phyloP scores from a whole-genome alignment of 2,888 invertebrate genomes.

The Melieria omissa region DNA sequence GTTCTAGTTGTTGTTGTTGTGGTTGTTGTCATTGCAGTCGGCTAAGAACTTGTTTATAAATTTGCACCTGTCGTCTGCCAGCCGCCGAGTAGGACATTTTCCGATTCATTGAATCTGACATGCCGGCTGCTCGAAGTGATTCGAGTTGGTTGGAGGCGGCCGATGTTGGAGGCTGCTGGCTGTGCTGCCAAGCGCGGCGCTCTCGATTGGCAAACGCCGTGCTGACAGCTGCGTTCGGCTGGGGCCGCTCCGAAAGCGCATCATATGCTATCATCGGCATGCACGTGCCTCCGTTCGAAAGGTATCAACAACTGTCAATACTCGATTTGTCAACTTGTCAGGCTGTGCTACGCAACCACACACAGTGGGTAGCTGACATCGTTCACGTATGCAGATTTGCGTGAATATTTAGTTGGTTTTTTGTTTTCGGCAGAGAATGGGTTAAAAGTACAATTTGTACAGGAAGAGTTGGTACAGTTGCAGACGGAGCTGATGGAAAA shows the following conservation, averaged over 20 bases:
- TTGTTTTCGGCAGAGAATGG: no score
- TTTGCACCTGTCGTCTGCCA: conserved; percentile 12
- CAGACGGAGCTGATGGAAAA: no score
- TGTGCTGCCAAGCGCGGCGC: background rate
- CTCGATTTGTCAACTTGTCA: conserved; percentile 45
- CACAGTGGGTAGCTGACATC: background rate
- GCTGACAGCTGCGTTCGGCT: background rate
- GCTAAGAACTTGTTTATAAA: background rate
- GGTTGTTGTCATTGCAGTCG: no score
- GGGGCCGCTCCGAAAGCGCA: background rate
- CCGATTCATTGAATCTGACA: conserved; percentile 59
- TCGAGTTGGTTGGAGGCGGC: background rate
- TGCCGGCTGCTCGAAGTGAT: conserved; percentile 2
- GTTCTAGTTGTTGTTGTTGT: no score
- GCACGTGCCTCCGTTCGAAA: conserved; percentile 40
- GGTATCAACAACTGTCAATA: conserved; percentile 47
- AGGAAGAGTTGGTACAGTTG: no score
- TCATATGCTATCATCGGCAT: conserved; percentile 2
- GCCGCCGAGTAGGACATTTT: conserved; percentile 52
- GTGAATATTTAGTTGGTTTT: no score
- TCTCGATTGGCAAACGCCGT: background rate
- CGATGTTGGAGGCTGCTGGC: background rate
- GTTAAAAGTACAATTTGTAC: no score
- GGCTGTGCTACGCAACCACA: conserved; percentile 6
- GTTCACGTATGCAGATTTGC: conserved; percentile 12